A percentile compares a stretch with the other conserved stretches of the same genome.
Evolutionary conservation across 1,140 invertebrate genomes (phyloP).

Genomic region (Diploscapter pachys): DNA sequence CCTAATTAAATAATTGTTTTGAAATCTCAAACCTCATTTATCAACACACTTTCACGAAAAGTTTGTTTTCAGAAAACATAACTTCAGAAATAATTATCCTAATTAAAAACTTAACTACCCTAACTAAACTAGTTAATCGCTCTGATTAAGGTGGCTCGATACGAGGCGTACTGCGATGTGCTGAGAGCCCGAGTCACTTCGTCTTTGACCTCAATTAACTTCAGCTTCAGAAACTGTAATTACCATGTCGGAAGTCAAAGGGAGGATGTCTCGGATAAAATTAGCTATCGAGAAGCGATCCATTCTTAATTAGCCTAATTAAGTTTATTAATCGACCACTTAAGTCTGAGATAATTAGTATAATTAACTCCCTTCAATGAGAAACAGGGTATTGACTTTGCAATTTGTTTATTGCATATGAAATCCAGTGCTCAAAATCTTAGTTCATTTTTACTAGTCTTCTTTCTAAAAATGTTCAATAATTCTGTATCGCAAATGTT

Average conservation of each 20-base stretch:
- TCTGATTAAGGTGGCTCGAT: constrained; percentile 7
- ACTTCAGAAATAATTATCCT: neutral
- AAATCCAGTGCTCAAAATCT: too few relatives aligned
- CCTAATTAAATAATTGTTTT: neutral
- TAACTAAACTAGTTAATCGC: neutral
- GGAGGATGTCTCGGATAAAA: constrained; percentile 4
- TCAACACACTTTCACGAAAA: neutral
- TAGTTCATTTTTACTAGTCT: too few relatives aligned
- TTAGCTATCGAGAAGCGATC: constrained; percentile 20
- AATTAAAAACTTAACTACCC: neutral
- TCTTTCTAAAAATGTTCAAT: too few relatives aligned
- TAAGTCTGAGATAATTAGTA: too few relatives aligned
- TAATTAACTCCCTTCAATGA: too few relatives aligned
- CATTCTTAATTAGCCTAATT: neutral
- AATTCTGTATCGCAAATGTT: too few relatives aligned
- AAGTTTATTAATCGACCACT: too few relatives aligned
- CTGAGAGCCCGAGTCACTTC: neutral
- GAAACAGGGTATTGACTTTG: too few relatives aligned
- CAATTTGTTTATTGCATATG: too few relatives aligned
- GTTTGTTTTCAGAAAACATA: neutral
- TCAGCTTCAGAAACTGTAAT: constrained; percentile 7
- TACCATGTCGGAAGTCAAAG: constrained; percentile 1
- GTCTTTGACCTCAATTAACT: neutral
- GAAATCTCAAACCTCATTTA: neutral
- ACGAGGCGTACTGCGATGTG: constrained; percentile 6